phyloP scores from a whole-genome alignment of 2,888 invertebrate species.

The Drosophila mercatorum region DNA sequence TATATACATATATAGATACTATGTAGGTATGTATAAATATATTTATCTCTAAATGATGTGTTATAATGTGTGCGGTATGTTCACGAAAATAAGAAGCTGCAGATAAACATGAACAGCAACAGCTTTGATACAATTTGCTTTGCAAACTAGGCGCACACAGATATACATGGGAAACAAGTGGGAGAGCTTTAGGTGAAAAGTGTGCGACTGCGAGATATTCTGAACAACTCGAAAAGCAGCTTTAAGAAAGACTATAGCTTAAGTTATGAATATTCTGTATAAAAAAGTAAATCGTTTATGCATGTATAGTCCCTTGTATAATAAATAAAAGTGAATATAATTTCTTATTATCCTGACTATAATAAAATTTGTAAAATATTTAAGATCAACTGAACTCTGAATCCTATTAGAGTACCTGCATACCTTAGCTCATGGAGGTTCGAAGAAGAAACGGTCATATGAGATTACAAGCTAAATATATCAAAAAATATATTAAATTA shows the following conservation, averaged over 20 bases:
- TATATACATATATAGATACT: conserved; percentile 16
- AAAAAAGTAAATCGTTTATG: background rate
- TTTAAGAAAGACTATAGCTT: background rate
- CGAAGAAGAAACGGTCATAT: too few species aligned
- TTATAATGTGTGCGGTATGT: conserved; percentile 25
- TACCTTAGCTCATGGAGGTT: too few species aligned
- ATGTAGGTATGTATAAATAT: conserved; percentile 22
- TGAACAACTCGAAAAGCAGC: background rate
- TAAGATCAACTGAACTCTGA: too few species aligned
- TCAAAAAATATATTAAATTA: too few species aligned
- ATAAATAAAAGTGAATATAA: background rate
- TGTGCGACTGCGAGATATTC: background rate
- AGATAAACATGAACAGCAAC: conserved; percentile 27
- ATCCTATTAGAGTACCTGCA: too few species aligned
- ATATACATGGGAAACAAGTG: too few species aligned
- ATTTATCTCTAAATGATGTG: conserved; percentile 28
- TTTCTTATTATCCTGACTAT: background rate
- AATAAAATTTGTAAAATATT: too few species aligned
- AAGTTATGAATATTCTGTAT: background rate
- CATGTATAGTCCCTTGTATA: too few species aligned
- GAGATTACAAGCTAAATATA: too few species aligned
- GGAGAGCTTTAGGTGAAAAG: background rate
- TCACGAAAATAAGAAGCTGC: conserved; percentile 48
- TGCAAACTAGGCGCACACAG: conserved; percentile 28
- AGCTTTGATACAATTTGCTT: conserved; percentile 25